These are phyloP conservation scores for Meliscaeva auricollis DNA, from an alignment of 2,888 invertebrate genomes.

Conservation along the genomic window DNA sequence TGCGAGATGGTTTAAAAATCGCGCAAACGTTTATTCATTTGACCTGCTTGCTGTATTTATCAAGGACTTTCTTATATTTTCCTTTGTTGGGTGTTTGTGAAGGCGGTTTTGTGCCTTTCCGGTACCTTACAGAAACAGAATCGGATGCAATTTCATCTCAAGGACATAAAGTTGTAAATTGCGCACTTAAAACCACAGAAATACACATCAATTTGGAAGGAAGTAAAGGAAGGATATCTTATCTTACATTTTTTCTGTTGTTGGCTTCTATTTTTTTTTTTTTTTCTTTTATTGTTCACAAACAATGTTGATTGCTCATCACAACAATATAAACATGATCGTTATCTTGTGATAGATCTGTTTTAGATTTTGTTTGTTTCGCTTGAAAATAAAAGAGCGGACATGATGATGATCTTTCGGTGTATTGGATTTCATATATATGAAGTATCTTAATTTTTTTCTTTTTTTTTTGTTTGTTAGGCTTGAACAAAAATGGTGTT, in stretches of 20 bases:
- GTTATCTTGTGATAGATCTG: slow-evolving; percentile 70
- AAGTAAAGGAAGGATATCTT: slow-evolving; percentile 63
- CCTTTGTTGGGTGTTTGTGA: background rate
- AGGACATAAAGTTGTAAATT: slow-evolving; percentile 50
- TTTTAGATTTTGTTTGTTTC: slow-evolving; percentile 28
- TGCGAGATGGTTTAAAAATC: slow-evolving; percentile 57
- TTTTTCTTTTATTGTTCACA: slow-evolving; percentile 28
- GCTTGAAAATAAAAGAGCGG: slow-evolving; percentile 43
- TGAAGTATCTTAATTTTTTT: slow-evolving; percentile 36
- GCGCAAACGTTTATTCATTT: slow-evolving; percentile 23
- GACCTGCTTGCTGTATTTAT: slow-evolving; percentile 54
- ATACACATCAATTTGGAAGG: background rate
- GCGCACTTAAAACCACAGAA: slow-evolving; percentile 58
- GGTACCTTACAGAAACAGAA: slow-evolving; percentile 37
- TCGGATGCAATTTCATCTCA: slow-evolving; percentile 69
- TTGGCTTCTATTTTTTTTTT: slow-evolving; percentile 18
- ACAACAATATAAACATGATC: slow-evolving; percentile 71
- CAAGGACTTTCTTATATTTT: slow-evolving; percentile 21
- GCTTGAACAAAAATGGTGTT: slow-evolving; percentile 54
- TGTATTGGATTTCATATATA: slow-evolving; percentile 66
- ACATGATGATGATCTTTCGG: slow-evolving; percentile 58
- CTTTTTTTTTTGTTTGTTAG: background rate
- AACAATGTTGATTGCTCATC: slow-evolving; percentile 74
- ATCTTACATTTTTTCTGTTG: slow-evolving; percentile 37
- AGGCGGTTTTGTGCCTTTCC: slow-evolving; percentile 66